Evolutionary conservation across 2,888 invertebrate genomes (phyloP), one percentile per base, ranked within the genome.

Genomic region (Odontocolon sp.): DNA sequence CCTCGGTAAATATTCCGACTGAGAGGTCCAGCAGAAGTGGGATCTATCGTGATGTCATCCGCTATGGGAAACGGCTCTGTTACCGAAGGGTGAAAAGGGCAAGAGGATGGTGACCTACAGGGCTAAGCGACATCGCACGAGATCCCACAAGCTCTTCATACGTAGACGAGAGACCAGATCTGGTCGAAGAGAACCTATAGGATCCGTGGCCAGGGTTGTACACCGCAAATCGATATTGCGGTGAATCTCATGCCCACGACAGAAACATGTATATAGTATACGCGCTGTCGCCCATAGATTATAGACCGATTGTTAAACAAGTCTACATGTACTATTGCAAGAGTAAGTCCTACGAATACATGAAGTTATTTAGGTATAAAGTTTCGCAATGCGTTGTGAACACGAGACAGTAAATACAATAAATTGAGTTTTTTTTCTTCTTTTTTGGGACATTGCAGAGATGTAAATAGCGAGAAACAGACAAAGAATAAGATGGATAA

Each of bases 1-100:
- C 57, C 73, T 66, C 45, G 66, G 77, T 78, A 83, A 83, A 83
- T 82, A 82, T 80, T 52, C 57, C 56, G 36, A 77, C 40, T 54
- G 47, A 31, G 52, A 54, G 54, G 66, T 69, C 36, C 28, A 69
- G 45, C 26, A 42, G 68, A 26, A 54, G 67, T 40, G 61, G 56
- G 67, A 77, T 77, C 72, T 52, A 64, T 77, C 57, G 61, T 28
- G 40, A 64, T 57, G 28, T 42, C 50, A 68, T 71, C 14, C 61
- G 56, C 69, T 42, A 47, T 56, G 47, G 57, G 59, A 14, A 33
- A 47, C 50, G 47, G 68, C 33, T 2, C 50, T 72, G 40, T 63
- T 8, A 21, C 21, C 50, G 31, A 68, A 72, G 72, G 21, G 47
- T 56, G 26, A n/a, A n/a, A n/a, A n/a, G n/a, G n/a, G n/a, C n/a